Conservation (phyloP, 1,140 invertebrate genomes). For the Aphis craccivora region DNA sequence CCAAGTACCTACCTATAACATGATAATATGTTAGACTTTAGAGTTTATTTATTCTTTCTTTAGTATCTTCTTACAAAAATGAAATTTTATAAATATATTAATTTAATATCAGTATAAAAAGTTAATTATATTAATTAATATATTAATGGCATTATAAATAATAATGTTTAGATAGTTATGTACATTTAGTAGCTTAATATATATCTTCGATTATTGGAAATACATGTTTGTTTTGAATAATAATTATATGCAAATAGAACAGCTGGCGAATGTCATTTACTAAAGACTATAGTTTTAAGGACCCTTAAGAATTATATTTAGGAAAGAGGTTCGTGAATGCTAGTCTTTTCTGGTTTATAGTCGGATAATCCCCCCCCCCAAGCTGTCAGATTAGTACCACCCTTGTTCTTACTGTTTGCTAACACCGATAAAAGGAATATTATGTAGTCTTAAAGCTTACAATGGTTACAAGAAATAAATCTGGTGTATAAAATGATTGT, state of each 20-base stretch:
- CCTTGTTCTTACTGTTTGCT: background rate
- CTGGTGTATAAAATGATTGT: background rate
- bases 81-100: background rate
- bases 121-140: background rate
- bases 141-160: background rate
- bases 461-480: background rate
- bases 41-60: background rate
- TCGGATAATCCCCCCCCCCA: background rate
- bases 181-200: no score
- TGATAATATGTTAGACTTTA: background rate
- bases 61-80: background rate
- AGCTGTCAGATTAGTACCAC: background rate
- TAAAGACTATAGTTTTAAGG: background rate
- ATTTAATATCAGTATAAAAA: background rate
- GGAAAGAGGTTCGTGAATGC: background rate
- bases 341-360: background rate
- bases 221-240: background rate
- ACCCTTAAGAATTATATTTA: background rate
- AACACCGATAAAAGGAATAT: background rate
- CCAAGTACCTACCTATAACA: background rate
- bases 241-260: background rate
- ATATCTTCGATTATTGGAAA: background rate
- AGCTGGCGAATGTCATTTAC: background rate
- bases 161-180: background rate
- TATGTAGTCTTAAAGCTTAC: background rate